phyloP scores from a whole-genome alignment of 2,888 invertebrate species.

The Drosophila silvestris region DNA sequence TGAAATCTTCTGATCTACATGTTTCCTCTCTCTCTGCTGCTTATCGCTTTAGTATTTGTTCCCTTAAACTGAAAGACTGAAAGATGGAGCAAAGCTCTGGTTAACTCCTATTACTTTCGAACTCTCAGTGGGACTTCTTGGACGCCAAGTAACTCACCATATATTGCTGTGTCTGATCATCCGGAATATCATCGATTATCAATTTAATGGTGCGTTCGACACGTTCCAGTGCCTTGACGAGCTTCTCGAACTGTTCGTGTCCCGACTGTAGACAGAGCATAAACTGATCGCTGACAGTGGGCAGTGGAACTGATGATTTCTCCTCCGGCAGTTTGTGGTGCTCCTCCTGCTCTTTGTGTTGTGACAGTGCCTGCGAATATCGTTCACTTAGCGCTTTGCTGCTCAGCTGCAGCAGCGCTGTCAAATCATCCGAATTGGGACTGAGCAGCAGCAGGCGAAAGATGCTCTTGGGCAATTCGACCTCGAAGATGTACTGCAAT shows the following conservation, averaged over 20 bases:
- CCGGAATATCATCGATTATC: slow-evolving; percentile 48
- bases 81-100: neutral
- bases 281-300: slow-evolving; percentile 37
- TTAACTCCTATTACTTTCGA: neutral
- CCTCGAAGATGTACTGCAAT: slow-evolving; percentile 55
- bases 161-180: slow-evolving; percentile 36
- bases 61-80: neutral
- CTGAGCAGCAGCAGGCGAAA: slow-evolving; percentile 51
- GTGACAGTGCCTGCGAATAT: slow-evolving; percentile 12
- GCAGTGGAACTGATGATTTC: neutral
- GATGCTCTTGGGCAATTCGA: slow-evolving; percentile 48
- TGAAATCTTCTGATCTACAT: neutral
- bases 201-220: slow-evolving; percentile 46
- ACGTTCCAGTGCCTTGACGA: slow-evolving; percentile 26
- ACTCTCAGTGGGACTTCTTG: neutral
- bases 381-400: slow-evolving; percentile 29
- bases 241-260: slow-evolving; percentile 47
- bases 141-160: slow-evolving; percentile 44
- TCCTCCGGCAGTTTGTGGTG: neutral
- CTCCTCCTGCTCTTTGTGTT: slow-evolving; percentile 10
- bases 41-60: neutral
- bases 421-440: slow-evolving; percentile 44
- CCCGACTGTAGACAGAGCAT: slow-evolving; percentile 48
- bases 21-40: neutral
- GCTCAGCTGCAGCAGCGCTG: slow-evolving; percentile 32